Evolutionary conservation across 2,113 vertebrate species (phyloP).

Genomic region (Plecotus auritus): DNA sequence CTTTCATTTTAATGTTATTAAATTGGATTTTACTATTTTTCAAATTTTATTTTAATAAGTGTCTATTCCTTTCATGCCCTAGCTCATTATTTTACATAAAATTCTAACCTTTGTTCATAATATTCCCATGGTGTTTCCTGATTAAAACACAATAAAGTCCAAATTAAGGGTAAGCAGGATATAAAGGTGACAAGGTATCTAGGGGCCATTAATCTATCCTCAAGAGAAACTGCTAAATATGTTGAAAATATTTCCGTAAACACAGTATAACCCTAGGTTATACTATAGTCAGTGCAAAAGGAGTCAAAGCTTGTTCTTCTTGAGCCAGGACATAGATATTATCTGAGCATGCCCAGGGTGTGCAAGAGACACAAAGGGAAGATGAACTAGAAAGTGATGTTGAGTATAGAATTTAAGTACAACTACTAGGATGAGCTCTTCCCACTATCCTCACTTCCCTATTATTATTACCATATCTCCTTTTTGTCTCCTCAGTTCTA

Average conservation of each 20-base stretch:
- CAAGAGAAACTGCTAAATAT: not conserved
- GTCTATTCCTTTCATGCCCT: not conserved
- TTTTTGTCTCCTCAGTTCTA: not conserved
- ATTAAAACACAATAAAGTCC: conserved; percentile 21
- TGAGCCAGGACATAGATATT: not conserved
- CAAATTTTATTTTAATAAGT: not conserved
- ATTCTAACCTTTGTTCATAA: not conserved
- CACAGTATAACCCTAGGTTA: not conserved
- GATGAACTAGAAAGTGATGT: not conserved
- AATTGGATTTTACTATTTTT: conserved; percentile 32
- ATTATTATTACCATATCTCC: not conserved
- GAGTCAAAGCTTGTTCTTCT: not conserved
- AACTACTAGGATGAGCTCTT: not conserved
- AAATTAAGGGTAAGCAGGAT: conserved; percentile 23
- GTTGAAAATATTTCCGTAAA: not conserved
- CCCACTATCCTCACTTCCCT: not conserved
- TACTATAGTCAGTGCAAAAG: not conserved
- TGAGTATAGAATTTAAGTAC: not conserved
- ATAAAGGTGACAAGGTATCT: not conserved
- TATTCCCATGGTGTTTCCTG: not conserved
- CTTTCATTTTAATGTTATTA: conserved; percentile 5
- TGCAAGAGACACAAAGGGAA: not conserved
- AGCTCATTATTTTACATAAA: conserved; percentile 37
- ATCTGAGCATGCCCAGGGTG: not conserved
- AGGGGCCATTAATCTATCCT: not conserved